phyloP scores from a whole-genome alignment of 2,888 invertebrate species.

The Balanococcus diminutus region DNA sequence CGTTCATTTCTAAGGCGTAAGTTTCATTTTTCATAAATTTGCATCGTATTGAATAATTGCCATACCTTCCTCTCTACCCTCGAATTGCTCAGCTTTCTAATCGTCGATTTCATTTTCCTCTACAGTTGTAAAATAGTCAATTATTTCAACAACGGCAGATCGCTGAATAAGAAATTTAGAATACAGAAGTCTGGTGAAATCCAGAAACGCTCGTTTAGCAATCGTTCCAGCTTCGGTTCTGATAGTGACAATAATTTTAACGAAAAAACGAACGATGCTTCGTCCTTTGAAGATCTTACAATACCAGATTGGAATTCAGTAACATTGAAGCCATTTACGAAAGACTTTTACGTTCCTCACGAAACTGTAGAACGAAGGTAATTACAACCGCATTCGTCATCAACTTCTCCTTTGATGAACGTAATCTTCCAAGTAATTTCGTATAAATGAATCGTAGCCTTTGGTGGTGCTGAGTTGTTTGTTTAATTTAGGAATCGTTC shows the following conservation, averaged over 20 bases:
- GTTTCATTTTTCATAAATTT: background rate
- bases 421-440: too few relatives aligned
- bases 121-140: slow-evolving; percentile 57
- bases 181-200: slow-evolving; percentile 22
- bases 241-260: slow-evolving; percentile 62
- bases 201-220: slow-evolving; percentile 42
- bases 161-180: slow-evolving; percentile 4
- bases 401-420: too few relatives aligned
- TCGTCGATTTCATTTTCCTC: background rate
- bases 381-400: slow-evolving; percentile 64
- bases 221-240: slow-evolving; percentile 64
- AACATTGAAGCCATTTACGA: slow-evolving; percentile 79
- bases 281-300: slow-evolving; percentile 62
- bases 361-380: slow-evolving; percentile 56
- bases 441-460: too few relatives aligned
- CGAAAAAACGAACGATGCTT: slow-evolving; percentile 26
- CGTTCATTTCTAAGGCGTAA: slow-evolving; percentile 25
- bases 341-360: slow-evolving; percentile 90
- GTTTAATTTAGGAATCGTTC: slow-evolving; percentile 25
- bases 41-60: background rate
- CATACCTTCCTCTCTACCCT: background rate
- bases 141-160: slow-evolving; percentile 31
- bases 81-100: background rate
- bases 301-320: slow-evolving; percentile 82
- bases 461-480: slow-evolving; percentile 67